phyloP scores from a whole-genome alignment of 2,888 invertebrate species.

The Pseudococcus longispinus region DNA sequence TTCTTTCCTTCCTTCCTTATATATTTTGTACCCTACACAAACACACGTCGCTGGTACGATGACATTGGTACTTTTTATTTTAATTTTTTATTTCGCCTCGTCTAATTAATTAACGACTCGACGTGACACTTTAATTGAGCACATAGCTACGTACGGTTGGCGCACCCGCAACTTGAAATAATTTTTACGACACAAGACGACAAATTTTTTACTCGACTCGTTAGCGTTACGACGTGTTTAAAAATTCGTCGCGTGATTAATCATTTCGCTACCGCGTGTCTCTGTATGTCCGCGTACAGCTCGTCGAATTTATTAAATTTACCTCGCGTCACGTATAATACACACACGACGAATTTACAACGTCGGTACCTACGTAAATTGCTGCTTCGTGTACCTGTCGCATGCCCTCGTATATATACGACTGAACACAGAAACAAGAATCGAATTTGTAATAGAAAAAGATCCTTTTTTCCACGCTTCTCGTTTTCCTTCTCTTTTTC shows the following conservation, averaged over 20 bases:
- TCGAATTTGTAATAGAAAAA: neutral
- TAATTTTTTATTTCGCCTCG: neutral
- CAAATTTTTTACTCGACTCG: neutral
- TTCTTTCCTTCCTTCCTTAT: neutral
- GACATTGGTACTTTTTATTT: neutral
- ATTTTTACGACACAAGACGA: neutral
- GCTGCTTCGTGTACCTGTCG: constrained; percentile 9
- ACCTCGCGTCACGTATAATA: constrained; percentile 11
- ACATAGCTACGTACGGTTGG: neutral
- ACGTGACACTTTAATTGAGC: neutral
- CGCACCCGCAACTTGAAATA: neutral
- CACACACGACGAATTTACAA: constrained; percentile 9
- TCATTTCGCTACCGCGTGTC: neutral
- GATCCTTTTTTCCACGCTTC: neutral
- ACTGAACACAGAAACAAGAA: neutral
- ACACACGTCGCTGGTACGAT: neutral
- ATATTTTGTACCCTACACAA: neutral
- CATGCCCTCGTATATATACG: neutral
- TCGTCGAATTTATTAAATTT: constrained; percentile 16
- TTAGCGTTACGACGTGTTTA: constrained; percentile 1
- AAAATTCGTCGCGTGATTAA: constrained; percentile 28
- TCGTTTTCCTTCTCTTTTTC: too few relatives aligned
- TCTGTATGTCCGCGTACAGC: neutral
- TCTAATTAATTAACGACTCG: constrained; percentile 13
- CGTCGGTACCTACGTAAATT: too few relatives aligned